phyloP scores from a whole-genome alignment of 2,797 vertebrate genomes.

The Phrynocephalus vlangalii region DNA sequence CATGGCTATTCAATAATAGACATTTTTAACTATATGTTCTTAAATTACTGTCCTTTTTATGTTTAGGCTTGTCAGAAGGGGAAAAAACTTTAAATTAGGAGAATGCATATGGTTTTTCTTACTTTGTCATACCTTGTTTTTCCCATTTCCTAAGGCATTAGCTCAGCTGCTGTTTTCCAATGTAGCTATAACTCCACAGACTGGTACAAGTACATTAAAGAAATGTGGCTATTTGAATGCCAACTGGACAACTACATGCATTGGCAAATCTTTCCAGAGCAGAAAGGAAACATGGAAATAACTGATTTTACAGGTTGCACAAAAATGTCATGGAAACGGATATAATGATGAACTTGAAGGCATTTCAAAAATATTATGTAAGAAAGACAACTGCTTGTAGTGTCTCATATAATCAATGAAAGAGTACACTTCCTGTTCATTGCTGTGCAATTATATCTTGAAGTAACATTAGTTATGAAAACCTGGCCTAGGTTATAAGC shows the following conservation, averaged over 20 bases:
- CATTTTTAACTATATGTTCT: no score
- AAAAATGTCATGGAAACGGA: constrained; percentile 69
- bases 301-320: constrained; percentile 62
- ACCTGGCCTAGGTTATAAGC: background rate
- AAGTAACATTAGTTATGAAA: constrained; percentile 48
- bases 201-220: constrained; percentile 32
- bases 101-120: background rate
- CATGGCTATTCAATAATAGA: no score
- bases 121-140: background rate
- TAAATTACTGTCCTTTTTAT: background rate
- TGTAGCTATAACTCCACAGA: constrained; percentile 15
- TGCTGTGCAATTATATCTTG: constrained; percentile 48
- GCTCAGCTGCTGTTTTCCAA: background rate
- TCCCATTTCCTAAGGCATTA: background rate
- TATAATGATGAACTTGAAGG: constrained; percentile 54
- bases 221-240: constrained; percentile 36
- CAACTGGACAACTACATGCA: constrained; percentile 26
- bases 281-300: constrained; percentile 37
- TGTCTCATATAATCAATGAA: constrained; percentile 36
- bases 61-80: background rate
- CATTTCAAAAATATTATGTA: constrained; percentile 43
- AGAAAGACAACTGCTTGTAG: constrained; percentile 42
- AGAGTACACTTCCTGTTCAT: constrained; percentile 42
- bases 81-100: no score
- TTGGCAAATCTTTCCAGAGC: constrained; percentile 48